Conservation (phyloP, 30 jellyfish, hydroid and myxozoan genomes). For the Calvadosia cruxmelitensis region DNA sequence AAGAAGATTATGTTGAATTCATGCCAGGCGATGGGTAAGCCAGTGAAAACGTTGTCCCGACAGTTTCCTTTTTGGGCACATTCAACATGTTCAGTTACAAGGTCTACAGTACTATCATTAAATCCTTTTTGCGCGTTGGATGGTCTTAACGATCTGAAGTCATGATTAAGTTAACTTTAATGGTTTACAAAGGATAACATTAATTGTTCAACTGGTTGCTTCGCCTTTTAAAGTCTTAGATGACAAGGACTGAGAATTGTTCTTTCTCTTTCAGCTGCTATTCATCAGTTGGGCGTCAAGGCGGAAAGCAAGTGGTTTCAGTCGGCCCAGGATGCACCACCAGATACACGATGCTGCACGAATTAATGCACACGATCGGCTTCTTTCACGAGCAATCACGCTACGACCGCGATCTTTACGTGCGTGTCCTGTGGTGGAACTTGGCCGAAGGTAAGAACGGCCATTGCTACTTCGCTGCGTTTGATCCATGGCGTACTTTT, state of each 20-base stretch:
- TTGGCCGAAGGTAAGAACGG: conserved; percentile 59
- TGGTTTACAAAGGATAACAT: too few relatives aligned
- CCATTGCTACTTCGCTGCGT: too few relatives aligned
- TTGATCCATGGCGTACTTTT: too few relatives aligned
- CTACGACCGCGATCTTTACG: conserved; percentile 73
- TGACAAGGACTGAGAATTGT: too few relatives aligned
- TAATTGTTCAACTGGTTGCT: too few relatives aligned
- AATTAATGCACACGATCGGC: conserved; percentile 85
- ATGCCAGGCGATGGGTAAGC: conserved; percentile 41
- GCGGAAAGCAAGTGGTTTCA: conserved; percentile 81
- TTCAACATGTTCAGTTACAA: not conserved
- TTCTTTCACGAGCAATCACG: conserved; percentile 88
- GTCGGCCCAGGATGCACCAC: conserved; percentile 67
- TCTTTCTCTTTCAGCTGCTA: conserved; percentile 68
- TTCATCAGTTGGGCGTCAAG: conserved; percentile 91
- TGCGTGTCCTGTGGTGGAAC: conserved; percentile 94
- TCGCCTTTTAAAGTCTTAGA: too few relatives aligned
- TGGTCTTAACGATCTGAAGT: too few relatives aligned
- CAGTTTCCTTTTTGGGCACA: not conserved
- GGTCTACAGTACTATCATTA: too few relatives aligned
- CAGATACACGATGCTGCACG: conserved; percentile 48
- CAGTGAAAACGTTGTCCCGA: not conserved
- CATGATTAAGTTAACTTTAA: too few relatives aligned
- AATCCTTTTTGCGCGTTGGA: too few relatives aligned
- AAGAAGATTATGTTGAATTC: conserved; percentile 27